Evolutionary conservation across 1,140 invertebrate species (phyloP), one percentile per base, ranked within the genome.

Genomic region (Megalonaias nervosa): DNA sequence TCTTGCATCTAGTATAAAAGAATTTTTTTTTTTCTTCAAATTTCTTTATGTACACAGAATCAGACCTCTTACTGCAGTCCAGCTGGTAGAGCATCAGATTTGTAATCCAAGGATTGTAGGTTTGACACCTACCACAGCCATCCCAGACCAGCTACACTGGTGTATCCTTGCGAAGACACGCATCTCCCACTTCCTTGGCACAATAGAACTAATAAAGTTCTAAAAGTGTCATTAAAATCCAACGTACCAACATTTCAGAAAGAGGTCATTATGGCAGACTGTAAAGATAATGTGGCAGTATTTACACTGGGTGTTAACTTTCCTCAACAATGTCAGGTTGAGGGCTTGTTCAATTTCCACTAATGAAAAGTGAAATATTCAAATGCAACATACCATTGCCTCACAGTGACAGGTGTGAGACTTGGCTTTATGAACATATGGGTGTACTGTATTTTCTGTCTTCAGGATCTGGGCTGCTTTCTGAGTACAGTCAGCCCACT

Each of bases 401-500:
- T 88, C 62, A 83, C 90, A 91, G 67, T 89, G 87, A 84, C 90
- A 91, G 31, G 83, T 74, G 79, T 84, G 87, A 55, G 80, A 83
- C 58, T 86, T 85, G 38, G 88, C 89, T 64, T 83, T 84, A 14
- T 85, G 74, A 15, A 88, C 71, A 76, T 85, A 90, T 17, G 79
- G 66, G 14, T 74, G 62, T 11, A 84, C 81, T 16, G 82, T 73
- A 6, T 85, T 74, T 87, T 99, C 98, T 65, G 92, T 91, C 83
- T 93, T 93, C 26, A 95, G 85, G 60, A 94, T 92, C 87, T 93
- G 87, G 21, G 94, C 93, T 0, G 95, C 95, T 67, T 94, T 93
- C 12, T 92, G 90, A 38, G 97, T 93, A 91, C 98, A 99, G 19
- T 94, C 94, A 0, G 91, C 88, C 91, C 93, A 97, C 82, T 97